Evolutionary conservation across 2,888 invertebrate species (phyloP).

Genomic region (Sminthurinus aureus): DNA sequence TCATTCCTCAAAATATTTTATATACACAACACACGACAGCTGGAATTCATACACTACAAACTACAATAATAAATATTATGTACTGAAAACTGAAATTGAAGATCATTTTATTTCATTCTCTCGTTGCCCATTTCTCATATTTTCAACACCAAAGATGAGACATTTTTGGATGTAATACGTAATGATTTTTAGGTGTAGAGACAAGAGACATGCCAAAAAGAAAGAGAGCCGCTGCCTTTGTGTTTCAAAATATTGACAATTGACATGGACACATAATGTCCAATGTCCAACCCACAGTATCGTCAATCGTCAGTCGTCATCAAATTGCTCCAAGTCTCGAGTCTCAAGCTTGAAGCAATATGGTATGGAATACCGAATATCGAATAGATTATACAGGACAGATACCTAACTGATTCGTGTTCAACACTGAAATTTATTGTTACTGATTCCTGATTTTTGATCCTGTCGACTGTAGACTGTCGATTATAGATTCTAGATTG

Average conservation of each 20-base stretch:
- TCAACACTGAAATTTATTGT: too few species aligned
- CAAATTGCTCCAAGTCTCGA: too few species aligned
- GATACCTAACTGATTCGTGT: neutral
- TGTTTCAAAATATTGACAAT: constrained; percentile 17
- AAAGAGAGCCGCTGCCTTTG: neutral
- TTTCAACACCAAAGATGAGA: neutral
- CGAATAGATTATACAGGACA: neutral
- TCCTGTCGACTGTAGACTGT: too few species aligned
- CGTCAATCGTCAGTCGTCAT: neutral
- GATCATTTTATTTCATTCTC: too few species aligned
- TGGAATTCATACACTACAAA: too few species aligned
- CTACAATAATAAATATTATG: too few species aligned
- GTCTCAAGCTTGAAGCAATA: neutral
- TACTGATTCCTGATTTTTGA: too few species aligned
- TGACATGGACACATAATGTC: neutral
- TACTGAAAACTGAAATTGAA: neutral
- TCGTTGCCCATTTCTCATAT: neutral
- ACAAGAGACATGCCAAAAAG: neutral
- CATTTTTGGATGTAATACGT: too few species aligned
- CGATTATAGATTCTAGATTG: too few species aligned
- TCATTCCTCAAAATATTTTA: too few species aligned
- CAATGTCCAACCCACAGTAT: neutral
- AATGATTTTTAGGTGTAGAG: neutral
- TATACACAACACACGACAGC: neutral
- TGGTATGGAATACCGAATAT: neutral